Evolutionary conservation across 2,888 invertebrate species (phyloP).

Genomic region (Drosophila lutescens): DNA sequence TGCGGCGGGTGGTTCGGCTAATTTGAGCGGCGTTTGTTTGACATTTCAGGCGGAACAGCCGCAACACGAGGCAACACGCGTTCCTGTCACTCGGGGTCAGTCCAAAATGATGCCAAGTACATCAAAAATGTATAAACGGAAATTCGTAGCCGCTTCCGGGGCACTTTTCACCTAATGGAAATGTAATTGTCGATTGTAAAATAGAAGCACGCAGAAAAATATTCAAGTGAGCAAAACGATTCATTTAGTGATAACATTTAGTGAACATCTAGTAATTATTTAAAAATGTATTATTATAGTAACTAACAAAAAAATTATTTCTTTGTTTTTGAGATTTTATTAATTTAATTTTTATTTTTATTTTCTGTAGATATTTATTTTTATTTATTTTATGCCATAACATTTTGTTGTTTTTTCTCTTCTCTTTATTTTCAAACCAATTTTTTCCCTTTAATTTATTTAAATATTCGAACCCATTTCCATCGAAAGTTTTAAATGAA

Average conservation of each 20-base stretch:
- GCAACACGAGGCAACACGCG: constrained; percentile 56
- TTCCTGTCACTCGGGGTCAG: constrained; percentile 30
- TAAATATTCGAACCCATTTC: background rate
- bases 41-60: constrained; percentile 70
- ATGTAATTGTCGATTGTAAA: constrained; percentile 72
- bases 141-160: constrained; percentile 23
- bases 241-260: too few species aligned
- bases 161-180: constrained; percentile 61
- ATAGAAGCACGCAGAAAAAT: constrained; percentile 24
- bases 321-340: too few species aligned
- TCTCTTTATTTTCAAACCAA: too few species aligned
- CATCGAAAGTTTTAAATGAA: background rate
- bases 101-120: constrained; percentile 43
- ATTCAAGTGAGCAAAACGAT: background rate
- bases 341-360: background rate
- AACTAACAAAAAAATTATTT: too few species aligned
- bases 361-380: too few species aligned
- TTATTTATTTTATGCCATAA: too few species aligned
- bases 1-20: constrained; percentile 69
- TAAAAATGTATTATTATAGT: too few species aligned
- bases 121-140: constrained; percentile 62
- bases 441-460: background rate
- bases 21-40: constrained; percentile 75
- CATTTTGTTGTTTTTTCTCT: too few species aligned
- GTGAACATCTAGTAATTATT: too few species aligned